Conservation (phyloP, 2,797 vertebrate species). For the Bucorvus abyssinicus region DNA sequence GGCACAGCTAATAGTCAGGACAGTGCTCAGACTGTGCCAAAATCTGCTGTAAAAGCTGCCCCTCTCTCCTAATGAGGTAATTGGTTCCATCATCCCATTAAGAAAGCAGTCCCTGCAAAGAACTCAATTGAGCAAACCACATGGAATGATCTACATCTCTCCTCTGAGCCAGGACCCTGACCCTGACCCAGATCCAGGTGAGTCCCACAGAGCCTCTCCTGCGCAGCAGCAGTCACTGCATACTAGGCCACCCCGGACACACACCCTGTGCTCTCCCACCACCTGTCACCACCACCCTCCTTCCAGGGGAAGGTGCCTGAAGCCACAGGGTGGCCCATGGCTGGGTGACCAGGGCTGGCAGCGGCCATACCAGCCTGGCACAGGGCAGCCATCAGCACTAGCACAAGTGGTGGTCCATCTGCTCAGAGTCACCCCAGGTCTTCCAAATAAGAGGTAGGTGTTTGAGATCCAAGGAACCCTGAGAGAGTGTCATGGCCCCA, state of each 20-base stretch:
- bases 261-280: too few species aligned
- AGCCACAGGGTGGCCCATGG: not conserved
- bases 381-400: not conserved
- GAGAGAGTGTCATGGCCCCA: not conserved
- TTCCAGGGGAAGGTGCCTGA: not conserved
- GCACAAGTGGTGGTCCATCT: not conserved
- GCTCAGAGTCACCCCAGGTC: not conserved
- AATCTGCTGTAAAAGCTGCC: not conserved
- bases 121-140: not conserved
- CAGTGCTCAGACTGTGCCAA: not conserved
- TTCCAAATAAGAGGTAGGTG: not conserved
- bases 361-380: not conserved
- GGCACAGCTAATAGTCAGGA: not conserved
- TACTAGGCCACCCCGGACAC: accelerated
- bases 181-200: not conserved
- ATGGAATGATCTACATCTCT: conserved; percentile 1
- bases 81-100: not conserved
- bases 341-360: too few species aligned
- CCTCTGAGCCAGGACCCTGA: not conserved
- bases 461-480: not conserved
- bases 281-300: not conserved
- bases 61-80: conserved; percentile 14
- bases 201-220: not conserved
- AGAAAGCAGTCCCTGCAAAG: not conserved
- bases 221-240: not conserved